Base-by-base conservation (phyloP, 1,140 invertebrate species). In the Calycopis cecrops region DNA sequence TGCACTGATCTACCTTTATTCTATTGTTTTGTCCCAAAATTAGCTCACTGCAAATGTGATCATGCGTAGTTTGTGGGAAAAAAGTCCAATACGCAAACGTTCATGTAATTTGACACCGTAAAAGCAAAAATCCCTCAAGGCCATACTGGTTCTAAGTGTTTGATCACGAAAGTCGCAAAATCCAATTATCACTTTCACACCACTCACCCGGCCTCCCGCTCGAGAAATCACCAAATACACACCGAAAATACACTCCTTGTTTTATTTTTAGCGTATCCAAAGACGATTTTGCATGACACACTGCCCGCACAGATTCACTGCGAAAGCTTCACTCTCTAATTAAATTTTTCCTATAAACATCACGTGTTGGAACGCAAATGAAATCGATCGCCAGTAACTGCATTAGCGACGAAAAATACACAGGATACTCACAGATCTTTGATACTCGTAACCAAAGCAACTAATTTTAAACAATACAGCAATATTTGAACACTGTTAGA, bases 181-280 rank as follows among this genome's bases (percentile, higher is more conserved):
- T 57, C 62, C 57, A 69, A 68, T 71, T 59, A 71, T 67, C 72
- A 79, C 78, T 84, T 79, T 81, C 73, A 73, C 69, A 71, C 71
- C 63, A 77, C 71, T 78, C 73, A 79, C 74, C 72, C 65, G 59
- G 63, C 51, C 70, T 71, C 62, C 54, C 65, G 68, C 61, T 66
- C 65, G 75, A 76, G 67, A 79, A 80, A 76, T 79, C 76, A 76
- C 76, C 67, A 79, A 82, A 84, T 80, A 76, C 72, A 79, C 62
- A 65, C 79, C 71, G 55, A 81, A 84, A 85, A 79, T 80, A 83
- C 68, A 69, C 57, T 67, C 64, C 62, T 61, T 54, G 73, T 55
- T 68, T 68, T 85, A 86, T 82, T 81, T 84, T 79, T 86, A 86
- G 79, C 60, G 67, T 68, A 52, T 70, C 56, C 63, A 60, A 63